phyloP scores from a whole-genome alignment of 2,797 vertebrate species.

The Anguilla megastoma region DNA sequence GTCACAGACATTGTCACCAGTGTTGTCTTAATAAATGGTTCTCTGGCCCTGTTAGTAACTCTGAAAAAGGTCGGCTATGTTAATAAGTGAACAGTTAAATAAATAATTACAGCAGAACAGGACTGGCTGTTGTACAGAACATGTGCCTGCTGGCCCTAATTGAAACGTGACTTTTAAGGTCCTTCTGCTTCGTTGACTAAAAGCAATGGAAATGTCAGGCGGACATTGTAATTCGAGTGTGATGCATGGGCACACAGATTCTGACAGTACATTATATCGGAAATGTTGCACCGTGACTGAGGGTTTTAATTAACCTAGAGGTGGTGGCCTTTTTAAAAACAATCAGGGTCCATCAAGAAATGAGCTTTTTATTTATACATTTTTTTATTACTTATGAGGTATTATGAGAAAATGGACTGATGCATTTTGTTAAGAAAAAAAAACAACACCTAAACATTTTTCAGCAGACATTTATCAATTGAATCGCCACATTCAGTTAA shows the following conservation, averaged over 20 bases:
- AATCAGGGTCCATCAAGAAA: not conserved
- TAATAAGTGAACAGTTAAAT: not conserved
- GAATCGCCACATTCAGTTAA: constrained; percentile 47
- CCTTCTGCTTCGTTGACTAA: constrained; percentile 5
- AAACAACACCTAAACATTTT: not conserved
- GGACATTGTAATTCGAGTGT: not conserved
- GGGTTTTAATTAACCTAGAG: not conserved
- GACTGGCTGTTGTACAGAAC: not conserved
- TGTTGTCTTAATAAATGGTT: not conserved
- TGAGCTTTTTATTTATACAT: not conserved
- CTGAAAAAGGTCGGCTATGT: not conserved
- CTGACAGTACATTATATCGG: not conserved
- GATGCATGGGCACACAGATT: not conserved
- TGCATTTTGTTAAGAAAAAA: not conserved
- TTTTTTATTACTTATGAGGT: not conserved
- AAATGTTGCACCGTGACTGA: not conserved
- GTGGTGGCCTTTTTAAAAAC: not conserved
- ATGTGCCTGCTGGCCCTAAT: not conserved
- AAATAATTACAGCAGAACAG: not conserved
- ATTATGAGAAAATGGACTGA: not conserved
- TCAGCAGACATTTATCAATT: constrained; percentile 3
- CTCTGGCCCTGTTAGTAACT: not conserved
- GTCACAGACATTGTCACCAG: not conserved
- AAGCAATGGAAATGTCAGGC: not conserved
- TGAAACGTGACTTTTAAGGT: constrained; percentile 4